These are phyloP conservation scores for Drosophila merina DNA, from an alignment of 2,888 invertebrate species.

Conservation along the genomic window DNA sequence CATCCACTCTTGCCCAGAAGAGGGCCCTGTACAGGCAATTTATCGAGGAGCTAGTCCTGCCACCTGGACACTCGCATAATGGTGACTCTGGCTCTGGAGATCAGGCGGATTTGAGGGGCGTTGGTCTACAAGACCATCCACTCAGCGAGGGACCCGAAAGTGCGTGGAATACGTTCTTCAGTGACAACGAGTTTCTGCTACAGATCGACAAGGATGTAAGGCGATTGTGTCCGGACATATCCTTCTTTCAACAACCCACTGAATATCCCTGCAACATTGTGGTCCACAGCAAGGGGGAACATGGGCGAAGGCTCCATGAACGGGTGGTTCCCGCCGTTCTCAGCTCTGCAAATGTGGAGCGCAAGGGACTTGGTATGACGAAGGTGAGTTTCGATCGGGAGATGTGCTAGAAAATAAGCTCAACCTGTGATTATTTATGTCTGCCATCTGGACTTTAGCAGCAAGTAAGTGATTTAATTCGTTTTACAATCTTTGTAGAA, in stretches of 20 bases:
- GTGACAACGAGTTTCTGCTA: conserved; percentile 97
- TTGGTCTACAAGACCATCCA: conserved; percentile 89
- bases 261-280: conserved; percentile 94
- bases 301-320: conserved; percentile 89
- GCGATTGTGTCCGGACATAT: conserved; percentile 96
- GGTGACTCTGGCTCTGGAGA: conserved; percentile 26
- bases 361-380: conserved; percentile 93
- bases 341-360: conserved; percentile 93
- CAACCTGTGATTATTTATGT: conserved; percentile 49
- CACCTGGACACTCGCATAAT: conserved; percentile 88
- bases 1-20: conserved; percentile 88
- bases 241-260: conserved; percentile 97
- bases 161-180: conserved; percentile 97
- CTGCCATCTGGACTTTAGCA: conserved; percentile 53
- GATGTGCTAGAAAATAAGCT: conserved; percentile 10
- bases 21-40: conserved; percentile 92
- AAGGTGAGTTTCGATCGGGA: conserved; percentile 87
- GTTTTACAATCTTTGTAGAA: not conserved
- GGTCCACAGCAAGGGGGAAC: conserved; percentile 91
- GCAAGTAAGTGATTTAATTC: conserved; percentile 67
- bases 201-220: conserved; percentile 99
- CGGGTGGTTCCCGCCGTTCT: conserved; percentile 94
- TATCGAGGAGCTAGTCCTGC: conserved; percentile 94
- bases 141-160: conserved; percentile 96
- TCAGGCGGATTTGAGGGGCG: conserved; percentile 77